Evolutionary conservation across 2,888 invertebrate genomes (phyloP), one percentile per base, ranked within the genome.

Genomic region (Coremacera marginata): DNA sequence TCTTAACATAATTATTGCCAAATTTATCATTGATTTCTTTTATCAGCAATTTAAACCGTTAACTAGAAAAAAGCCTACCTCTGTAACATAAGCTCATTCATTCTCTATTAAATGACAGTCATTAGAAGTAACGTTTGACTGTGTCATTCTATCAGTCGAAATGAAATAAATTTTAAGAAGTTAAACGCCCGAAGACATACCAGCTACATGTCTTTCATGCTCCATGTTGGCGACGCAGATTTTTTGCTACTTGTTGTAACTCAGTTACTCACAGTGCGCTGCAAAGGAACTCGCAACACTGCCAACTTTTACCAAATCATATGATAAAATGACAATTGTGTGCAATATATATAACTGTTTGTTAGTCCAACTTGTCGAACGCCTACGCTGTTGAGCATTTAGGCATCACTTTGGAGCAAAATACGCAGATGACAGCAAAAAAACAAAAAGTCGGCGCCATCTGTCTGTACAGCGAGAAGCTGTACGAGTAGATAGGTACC

Each of bases 371-470:
- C 14, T 27, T 14, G 27, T 14, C 27, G 52, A 5, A 68, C 68
- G 68, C 51, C 68, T 16, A 68, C 68, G 27, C 51, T 22, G 49
- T 25, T 16, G 5, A 16, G 34, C 44, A 49, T 44, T 22, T 37
- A 25, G 44, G 22, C 19, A 44, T 37, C 22, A 67, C 27, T 25
- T 22, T 27, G 16, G n/a, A 52, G 16, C 49, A 27, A 51, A 22
- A 51, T 51, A 44, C 49, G 67, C 67, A 51, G 68, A 51, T 68
- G 68, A 49, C 51, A 3, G 27, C 63, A n/a, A n/a, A n/a, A 60
- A 60, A 27, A 31, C 3, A 31, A 31, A 57, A n/a, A n/a, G n/a
- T n/a, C 22, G 27, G 14, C 60, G n/a, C 63, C 31, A 44, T 44
- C 44, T 44, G 44, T 44, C 11, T 44, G 34, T 14, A 34, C 16